These are phyloP conservation scores for Odontamblyopus lacepedii DNA, from an alignment of 2,797 vertebrate species.

Conservation along the genomic window DNA sequence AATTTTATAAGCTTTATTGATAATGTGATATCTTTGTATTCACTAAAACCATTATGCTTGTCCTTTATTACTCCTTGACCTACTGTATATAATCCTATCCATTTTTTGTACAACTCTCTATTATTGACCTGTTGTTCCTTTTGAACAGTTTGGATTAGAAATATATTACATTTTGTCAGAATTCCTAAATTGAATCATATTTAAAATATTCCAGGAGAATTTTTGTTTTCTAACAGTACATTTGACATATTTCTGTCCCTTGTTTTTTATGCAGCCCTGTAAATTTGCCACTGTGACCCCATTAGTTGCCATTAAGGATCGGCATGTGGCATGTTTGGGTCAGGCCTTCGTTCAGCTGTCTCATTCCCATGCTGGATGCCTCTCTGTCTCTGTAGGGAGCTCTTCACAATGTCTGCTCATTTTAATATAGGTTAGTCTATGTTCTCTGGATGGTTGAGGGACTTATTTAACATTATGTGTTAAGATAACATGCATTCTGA, in stretches of 20 bases:
- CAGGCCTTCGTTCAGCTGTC: slow-evolving; percentile 72
- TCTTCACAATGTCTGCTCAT: slow-evolving; percentile 25
- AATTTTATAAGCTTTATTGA: slow-evolving; percentile 81
- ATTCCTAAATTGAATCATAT: slow-evolving; percentile 31
- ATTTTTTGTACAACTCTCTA: not conserved
- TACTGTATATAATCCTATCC: slow-evolving; percentile 16
- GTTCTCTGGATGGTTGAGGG: slow-evolving; percentile 8
- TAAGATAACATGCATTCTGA: not conserved
- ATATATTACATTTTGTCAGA: slow-evolving; percentile 13
- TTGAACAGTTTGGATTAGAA: slow-evolving; percentile 9
- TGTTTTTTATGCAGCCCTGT: slow-evolving; percentile 70
- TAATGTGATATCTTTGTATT: slow-evolving; percentile 75
- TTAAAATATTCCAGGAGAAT: not conserved
- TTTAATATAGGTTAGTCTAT: slow-evolving; percentile 25
- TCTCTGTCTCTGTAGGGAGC: slow-evolving; percentile 29
- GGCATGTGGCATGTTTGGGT: slow-evolving; percentile 48
- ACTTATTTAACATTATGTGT: not conserved
- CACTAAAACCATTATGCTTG: slow-evolving; percentile 53
- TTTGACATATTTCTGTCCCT: slow-evolving; percentile 51
- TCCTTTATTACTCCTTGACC: slow-evolving; percentile 34
- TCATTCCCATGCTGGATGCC: slow-evolving; percentile 75
- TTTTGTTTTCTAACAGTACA: slow-evolving; percentile 9
- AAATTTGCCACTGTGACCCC: slow-evolving; percentile 55
- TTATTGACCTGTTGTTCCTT: not conserved
- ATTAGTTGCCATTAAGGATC: slow-evolving; percentile 59